Base-by-base conservation (phyloP, 1,140 invertebrate species). In the Musca domestica region DNA sequence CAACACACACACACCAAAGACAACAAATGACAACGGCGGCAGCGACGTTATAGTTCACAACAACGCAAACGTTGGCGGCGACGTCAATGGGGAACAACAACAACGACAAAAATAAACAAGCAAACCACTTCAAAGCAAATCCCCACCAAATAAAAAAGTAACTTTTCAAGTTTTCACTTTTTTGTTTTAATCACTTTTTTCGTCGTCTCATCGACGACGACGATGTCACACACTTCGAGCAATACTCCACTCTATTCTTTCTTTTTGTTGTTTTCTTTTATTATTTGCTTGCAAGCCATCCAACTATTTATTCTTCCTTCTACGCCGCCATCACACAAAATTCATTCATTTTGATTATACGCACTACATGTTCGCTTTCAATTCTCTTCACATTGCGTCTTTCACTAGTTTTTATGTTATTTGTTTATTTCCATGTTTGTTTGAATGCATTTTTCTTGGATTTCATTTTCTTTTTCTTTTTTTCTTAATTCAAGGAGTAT, bases 151-250 rank as follows among this genome's bases (percentile, higher is more conserved):
- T 19, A 23, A 64, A 48, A 64, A 64, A 48, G 63, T 64, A 64
- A 64, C 47, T 25, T 49, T 64, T 63, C 67, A 68, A 68, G 67
- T 68, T 68, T 68, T 68, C 67, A 68, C 67, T 68, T 68, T 68
- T 68, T 61, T 51, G 27, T 34, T 61, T 61, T 34, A 25, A 58
- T 58, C 17, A 61, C 27, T 41, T 20, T 61, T 61, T 61, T 34
- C 56, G 17, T 34, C 34, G 17, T n/a, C n/a, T 51, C 6, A 19
- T 51, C 17, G 34, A 41, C n/a, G 27, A 30, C 27, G 12, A 10
- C 10, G 34, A 9, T 41, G 34, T 41, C 34, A 41, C 4, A 41
- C 34, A 41, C 34, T 41, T 41, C n/a, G n/a, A n/a, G n/a, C n/a
- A n/a, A 12, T 41, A 41, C 34, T 41, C 34, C 34, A 41, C 34